phyloP scores from a whole-genome alignment of 2,113 vertebrate species.

The Macroglossus sobrinus region DNA sequence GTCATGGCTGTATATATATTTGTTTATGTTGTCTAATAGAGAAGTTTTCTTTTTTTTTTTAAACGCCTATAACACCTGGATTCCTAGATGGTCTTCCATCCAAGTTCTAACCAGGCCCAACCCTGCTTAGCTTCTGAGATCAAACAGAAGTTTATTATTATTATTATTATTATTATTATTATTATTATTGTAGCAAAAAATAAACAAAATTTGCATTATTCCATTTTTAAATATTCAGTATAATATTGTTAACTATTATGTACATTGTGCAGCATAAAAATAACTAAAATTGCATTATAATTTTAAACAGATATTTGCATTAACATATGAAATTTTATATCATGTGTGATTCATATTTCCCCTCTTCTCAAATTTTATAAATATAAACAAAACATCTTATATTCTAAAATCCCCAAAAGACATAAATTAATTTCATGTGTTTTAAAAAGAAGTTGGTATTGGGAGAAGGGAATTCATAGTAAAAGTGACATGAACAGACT shows the following conservation, averaged over 20 bases:
- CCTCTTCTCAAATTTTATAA: slow-evolving; percentile 66
- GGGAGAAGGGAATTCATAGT: slow-evolving; percentile 75
- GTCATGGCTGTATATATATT: neutral
- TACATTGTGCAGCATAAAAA: neutral
- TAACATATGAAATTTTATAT: slow-evolving; percentile 48
- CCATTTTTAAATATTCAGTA: neutral
- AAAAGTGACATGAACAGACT: slow-evolving; percentile 81
- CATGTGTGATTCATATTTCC: slow-evolving; percentile 44
- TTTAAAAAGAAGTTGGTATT: slow-evolving; percentile 55
- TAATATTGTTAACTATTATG: neutral
- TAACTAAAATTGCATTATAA: neutral
- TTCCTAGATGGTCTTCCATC: too few relatives aligned
- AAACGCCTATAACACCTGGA: too few relatives aligned
- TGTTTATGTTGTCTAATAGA: neutral
- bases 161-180: too few relatives aligned
- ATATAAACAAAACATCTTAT: slow-evolving; percentile 60
- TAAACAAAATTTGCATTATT: neutral
- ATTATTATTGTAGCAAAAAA: neutral
- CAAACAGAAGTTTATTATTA: too few relatives aligned
- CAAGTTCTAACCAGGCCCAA: too few relatives aligned
- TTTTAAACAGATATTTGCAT: neutral
- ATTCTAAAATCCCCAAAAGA: slow-evolving; percentile 48
- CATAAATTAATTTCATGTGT: slow-evolving; percentile 72
- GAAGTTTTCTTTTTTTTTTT: neutral
- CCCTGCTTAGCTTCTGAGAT: too few relatives aligned